Evolutionary conservation across 2,797 vertebrate genomes (phyloP).

Genomic region (Acanthurus tractus): DNA sequence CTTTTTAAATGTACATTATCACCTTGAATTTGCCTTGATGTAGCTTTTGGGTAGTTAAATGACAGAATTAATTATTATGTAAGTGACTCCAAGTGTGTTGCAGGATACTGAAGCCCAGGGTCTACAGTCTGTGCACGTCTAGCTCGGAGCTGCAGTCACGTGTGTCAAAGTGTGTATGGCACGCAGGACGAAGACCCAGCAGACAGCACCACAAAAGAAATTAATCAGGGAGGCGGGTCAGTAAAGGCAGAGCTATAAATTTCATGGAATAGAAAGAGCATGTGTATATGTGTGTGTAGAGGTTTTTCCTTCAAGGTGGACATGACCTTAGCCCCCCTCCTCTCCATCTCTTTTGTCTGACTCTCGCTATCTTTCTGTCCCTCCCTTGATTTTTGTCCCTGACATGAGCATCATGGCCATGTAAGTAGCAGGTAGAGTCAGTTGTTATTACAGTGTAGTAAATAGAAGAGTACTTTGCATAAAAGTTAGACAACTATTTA

Average conservation of each 20-base stretch:
- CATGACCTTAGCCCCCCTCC: constrained; percentile 46
- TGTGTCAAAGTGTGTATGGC: constrained; percentile 35
- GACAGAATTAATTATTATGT: constrained; percentile 47
- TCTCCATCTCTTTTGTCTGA: constrained; percentile 6
- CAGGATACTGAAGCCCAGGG: constrained; percentile 26
- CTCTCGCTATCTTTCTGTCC: constrained; percentile 6
- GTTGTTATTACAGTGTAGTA: too few relatives aligned
- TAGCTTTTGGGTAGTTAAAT: constrained; percentile 49
- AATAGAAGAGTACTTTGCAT: too few relatives aligned
- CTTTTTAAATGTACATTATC: constrained; percentile 2
- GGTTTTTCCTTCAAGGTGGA: constrained; percentile 60
- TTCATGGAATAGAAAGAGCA: constrained; percentile 17
- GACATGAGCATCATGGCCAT: background rate
- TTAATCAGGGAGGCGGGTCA: constrained; percentile 48
- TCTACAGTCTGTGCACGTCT: constrained; percentile 28
- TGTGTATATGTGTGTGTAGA: background rate
- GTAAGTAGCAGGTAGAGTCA: too few relatives aligned
- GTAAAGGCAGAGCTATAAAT: constrained; percentile 57
- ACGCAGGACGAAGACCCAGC: constrained; percentile 31
- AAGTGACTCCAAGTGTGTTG: constrained; percentile 27
- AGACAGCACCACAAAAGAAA: constrained; percentile 56
- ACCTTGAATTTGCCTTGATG: constrained; percentile 7
- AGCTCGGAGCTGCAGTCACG: constrained; percentile 36
- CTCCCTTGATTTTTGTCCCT: constrained; percentile 3
- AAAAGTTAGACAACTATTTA: too few relatives aligned